phyloP scores from a whole-genome alignment of 2,888 invertebrate species.

The Malthinus seriepunctatus region DNA sequence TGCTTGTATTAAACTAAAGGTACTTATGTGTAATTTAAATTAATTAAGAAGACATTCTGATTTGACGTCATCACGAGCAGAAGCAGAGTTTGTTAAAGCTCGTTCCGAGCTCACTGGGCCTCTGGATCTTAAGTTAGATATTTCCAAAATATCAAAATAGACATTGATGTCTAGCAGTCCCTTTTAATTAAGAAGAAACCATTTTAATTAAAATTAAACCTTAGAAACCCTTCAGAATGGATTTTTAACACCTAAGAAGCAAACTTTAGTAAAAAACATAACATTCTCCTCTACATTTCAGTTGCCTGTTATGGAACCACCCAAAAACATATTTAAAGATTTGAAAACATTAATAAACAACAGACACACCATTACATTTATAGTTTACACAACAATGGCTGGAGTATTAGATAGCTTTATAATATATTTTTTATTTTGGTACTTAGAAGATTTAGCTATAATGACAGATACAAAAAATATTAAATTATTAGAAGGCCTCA shows the following conservation, averaged over 20 bases:
- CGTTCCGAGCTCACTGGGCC: too few species aligned
- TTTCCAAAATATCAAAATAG: too few species aligned
- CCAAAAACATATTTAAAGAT: conserved; percentile 70
- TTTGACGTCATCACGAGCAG: too few species aligned
- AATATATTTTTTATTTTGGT: conserved; percentile 84
- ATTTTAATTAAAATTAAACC: too few species aligned
- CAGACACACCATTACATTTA: conserved; percentile 69
- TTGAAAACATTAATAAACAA: conserved; percentile 65
- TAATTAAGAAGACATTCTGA: too few species aligned
- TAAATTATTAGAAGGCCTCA: conserved; percentile 78
- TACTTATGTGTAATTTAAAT: conserved; percentile 40
- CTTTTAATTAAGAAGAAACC: too few species aligned
- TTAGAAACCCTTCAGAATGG: too few species aligned
- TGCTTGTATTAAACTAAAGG: conserved; percentile 67
- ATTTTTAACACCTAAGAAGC: too few species aligned
- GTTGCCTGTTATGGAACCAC: conserved; percentile 70
- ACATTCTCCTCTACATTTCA: conserved; percentile 47
- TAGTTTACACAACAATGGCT: conserved; percentile 73
- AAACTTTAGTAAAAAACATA: too few species aligned
- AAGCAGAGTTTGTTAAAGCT: too few species aligned
- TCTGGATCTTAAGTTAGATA: too few species aligned
- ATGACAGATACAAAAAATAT: conserved; percentile 65
- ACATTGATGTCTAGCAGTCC: too few species aligned
- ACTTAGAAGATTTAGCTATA: conserved; percentile 74
- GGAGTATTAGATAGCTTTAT: conserved; percentile 81